Conservation (phyloP, 2,888 invertebrate species). For the Lymantria dispar region DNA sequence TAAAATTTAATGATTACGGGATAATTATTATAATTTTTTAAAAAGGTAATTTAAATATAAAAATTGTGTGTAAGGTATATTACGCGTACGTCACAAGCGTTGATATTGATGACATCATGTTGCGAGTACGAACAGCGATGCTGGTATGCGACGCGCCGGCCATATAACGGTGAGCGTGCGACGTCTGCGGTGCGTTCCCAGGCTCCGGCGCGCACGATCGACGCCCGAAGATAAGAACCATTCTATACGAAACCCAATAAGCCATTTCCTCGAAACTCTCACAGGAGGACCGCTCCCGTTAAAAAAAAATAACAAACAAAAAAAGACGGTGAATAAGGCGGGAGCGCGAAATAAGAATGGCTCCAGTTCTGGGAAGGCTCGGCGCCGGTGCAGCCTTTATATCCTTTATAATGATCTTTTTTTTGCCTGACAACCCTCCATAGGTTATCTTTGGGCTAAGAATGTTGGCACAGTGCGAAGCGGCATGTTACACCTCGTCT, state of each 20-base stretch:
- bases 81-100: slow-evolving; percentile 37
- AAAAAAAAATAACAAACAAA: slow-evolving; percentile 66
- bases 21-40: too few species aligned
- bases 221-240: slow-evolving; percentile 67
- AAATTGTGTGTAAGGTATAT: neutral
- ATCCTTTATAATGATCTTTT: slow-evolving; percentile 76
- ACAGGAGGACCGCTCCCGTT: slow-evolving; percentile 72
- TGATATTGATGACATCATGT: slow-evolving; percentile 48
- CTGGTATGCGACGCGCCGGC: slow-evolving; percentile 29
- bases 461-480: slow-evolving; percentile 49
- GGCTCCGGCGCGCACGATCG: slow-evolving; percentile 56
- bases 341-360: slow-evolving; percentile 81
- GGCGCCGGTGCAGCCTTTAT: slow-evolving; percentile 77
- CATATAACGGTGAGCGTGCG: slow-evolving; percentile 57
- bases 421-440: slow-evolving; percentile 74
- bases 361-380: slow-evolving; percentile 76
- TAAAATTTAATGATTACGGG: too few species aligned
- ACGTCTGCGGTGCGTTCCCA: slow-evolving; percentile 56
- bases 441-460: slow-evolving; percentile 71
- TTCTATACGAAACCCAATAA: slow-evolving; percentile 78
- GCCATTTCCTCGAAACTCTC: slow-evolving; percentile 78
- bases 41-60: too few species aligned
- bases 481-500: slow-evolving; percentile 26
- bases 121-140: slow-evolving; percentile 12
- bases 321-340: slow-evolving; percentile 71